Percentiles rank a stretch among this genome's conserved stretches.
Conservation (phyloP, 2,888 invertebrate species). For the Choristoneura rosaceana region DNA sequence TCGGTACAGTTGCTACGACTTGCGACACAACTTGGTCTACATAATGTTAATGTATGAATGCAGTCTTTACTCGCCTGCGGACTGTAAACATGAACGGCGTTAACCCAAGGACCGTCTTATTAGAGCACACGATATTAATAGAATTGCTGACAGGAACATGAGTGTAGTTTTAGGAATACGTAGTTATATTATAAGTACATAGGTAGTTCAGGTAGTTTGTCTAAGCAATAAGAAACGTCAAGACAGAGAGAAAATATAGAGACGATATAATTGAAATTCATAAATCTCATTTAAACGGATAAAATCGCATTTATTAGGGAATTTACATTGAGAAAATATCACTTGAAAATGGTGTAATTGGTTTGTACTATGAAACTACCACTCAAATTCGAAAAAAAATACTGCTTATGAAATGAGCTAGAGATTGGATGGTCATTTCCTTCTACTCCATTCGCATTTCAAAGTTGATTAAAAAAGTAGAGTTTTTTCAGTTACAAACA, state of each 20-base stretch:
- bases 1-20: constrained; percentile 15
- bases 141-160: constrained; percentile 4
- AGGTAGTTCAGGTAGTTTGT: neutral
- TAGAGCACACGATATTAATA: constrained; percentile 35
- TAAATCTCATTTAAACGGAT: neutral
- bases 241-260: neutral
- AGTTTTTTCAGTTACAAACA: no score
- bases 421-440: no score
- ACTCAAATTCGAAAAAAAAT: no score
- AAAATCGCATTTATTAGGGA: no score
- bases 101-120: constrained; percentile 36
- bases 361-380: no score
- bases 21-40: constrained; percentile 34
- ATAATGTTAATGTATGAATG: constrained; percentile 7
- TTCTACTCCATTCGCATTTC: no score
- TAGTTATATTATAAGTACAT: neutral
- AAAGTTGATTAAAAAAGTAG: no score
- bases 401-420: no score
- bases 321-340: no score
- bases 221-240: neutral
- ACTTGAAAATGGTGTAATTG: no score
- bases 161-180: neutral
- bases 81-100: constrained; percentile 28
- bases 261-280: neutral
- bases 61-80: constrained; percentile 25